phyloP scores from a whole-genome alignment of 2,888 invertebrate genomes.

The Carabus problematicus region DNA sequence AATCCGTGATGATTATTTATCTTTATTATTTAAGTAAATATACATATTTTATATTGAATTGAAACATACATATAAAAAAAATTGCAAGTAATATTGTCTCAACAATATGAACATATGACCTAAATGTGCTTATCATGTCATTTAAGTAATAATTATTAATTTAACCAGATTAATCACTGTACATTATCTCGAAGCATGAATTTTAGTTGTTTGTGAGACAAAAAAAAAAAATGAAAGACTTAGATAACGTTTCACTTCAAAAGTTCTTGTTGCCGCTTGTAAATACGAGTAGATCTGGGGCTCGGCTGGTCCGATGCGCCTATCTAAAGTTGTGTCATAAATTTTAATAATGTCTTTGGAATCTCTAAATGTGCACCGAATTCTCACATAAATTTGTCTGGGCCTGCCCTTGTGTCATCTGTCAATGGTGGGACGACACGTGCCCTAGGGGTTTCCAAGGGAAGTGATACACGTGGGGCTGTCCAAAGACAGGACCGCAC shows the following conservation, averaged over 20 bases:
- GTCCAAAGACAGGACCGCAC: neutral
- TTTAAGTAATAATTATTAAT: too few species aligned
- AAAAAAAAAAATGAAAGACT: neutral
- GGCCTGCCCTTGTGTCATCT: slow-evolving; percentile 24
- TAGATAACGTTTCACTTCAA: slow-evolving; percentile 12
- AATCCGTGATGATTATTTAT: too few species aligned
- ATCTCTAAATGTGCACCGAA: slow-evolving; percentile 22
- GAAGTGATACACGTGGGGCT: slow-evolving; percentile 17
- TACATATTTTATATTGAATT: too few species aligned
- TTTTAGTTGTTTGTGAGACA: too few species aligned
- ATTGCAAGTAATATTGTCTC: too few species aligned
- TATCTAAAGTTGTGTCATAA: slow-evolving; percentile 30
- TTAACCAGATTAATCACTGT: too few species aligned
- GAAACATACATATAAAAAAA: too few species aligned
- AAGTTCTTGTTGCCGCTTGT: slow-evolving; percentile 8
- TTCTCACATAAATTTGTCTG: slow-evolving; percentile 37
- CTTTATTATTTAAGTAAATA: too few species aligned
- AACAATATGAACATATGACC: too few species aligned
- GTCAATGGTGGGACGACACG: slow-evolving; percentile 13
- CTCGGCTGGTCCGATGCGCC: neutral
- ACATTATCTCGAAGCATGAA: too few species aligned
- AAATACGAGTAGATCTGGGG: neutral
- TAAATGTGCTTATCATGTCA: too few species aligned
- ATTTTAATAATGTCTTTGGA: slow-evolving; percentile 26
- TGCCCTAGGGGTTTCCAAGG: slow-evolving; percentile 10